Evolutionary conservation across 2,797 vertebrate genomes (phyloP).

Genomic region (Nothura maculosa): DNA sequence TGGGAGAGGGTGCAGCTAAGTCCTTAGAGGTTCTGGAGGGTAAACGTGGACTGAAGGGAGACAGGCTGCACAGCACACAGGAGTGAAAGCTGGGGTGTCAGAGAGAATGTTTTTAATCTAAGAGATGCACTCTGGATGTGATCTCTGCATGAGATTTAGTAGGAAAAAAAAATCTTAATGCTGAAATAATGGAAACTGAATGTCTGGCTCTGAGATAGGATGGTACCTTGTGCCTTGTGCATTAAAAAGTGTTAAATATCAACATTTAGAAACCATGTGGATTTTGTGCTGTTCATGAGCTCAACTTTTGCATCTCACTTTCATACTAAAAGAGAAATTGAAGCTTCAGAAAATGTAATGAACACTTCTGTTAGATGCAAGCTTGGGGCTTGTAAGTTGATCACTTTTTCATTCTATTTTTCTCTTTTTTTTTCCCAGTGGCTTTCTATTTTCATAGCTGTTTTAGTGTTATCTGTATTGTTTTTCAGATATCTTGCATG

Average conservation of each 20-base stretch:
- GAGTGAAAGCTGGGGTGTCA: not conserved
- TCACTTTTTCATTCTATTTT: not conserved
- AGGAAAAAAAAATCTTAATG: not conserved
- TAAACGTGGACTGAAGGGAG: no score
- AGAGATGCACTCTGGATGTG: not conserved
- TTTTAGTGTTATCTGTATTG: slow-evolving; percentile 28
- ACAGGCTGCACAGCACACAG: not conserved
- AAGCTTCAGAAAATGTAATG: slow-evolving; percentile 62
- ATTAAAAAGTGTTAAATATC: not conserved
- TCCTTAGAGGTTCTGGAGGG: not conserved
- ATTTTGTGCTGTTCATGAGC: not conserved
- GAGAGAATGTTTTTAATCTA: not conserved
- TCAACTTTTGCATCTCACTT: slow-evolving; percentile 26
- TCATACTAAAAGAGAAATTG: slow-evolving; percentile 2
- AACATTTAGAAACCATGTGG: not conserved
- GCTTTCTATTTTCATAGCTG: slow-evolving; percentile 47
- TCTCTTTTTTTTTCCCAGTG: not conserved
- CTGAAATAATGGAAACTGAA: not conserved
- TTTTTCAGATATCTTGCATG: slow-evolving; percentile 27
- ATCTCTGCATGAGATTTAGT: not conserved
- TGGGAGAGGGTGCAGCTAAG: not conserved
- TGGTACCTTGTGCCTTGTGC: not conserved
- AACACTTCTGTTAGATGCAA: slow-evolving; percentile 39
- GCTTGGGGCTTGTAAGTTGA: slow-evolving; percentile 17
- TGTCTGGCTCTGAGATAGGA: not conserved